These are phyloP conservation scores for Empis stercorea DNA, from an alignment of 2,888 invertebrate genomes.

Conservation along the genomic window DNA sequence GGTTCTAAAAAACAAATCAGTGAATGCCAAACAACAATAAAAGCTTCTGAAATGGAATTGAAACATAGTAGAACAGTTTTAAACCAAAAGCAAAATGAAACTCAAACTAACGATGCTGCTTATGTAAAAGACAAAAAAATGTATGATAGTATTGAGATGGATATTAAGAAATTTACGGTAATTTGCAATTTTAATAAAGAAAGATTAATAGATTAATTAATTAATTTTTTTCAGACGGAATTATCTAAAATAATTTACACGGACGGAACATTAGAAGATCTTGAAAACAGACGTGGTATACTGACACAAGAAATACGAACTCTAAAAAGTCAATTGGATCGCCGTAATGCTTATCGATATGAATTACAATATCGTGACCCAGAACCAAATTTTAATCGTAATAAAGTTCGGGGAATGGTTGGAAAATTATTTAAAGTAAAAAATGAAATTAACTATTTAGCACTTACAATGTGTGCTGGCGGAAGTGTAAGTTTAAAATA, in stretches of 20 bases:
- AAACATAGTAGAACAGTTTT: constrained; percentile 50
- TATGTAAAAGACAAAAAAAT: constrained; percentile 52
- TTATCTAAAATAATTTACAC: constrained; percentile 45
- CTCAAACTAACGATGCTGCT: constrained; percentile 51
- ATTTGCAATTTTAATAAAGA: constrained; percentile 1
- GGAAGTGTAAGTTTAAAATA: constrained; percentile 49
- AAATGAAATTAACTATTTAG: constrained; percentile 57
- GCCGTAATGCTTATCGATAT: constrained; percentile 26
- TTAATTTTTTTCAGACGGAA: constrained; percentile 34
- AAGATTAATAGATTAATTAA: too few relatives aligned
- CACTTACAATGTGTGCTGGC: constrained; percentile 76
- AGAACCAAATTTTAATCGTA: constrained; percentile 53
- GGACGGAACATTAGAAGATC: constrained; percentile 43
- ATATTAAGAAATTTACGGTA: constrained; percentile 45
- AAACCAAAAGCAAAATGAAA: constrained; percentile 50
- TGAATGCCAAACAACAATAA: constrained; percentile 63
- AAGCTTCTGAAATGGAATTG: constrained; percentile 64
- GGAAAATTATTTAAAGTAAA: constrained; percentile 64
- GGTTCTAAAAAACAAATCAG: constrained; percentile 55
- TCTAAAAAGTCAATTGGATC: constrained; percentile 32
- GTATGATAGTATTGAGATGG: constrained; percentile 40
- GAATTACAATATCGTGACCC: constrained; percentile 68
- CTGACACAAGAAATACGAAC: constrained; percentile 44
- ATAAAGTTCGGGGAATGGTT: constrained; percentile 61
- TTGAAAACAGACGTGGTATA: constrained; percentile 39